A percentile compares a stretch with the other conserved stretches of the same genome.
These are phyloP conservation scores for Sinella curviseta DNA, from an alignment of 1,140 invertebrate species.

Conservation along the genomic window DNA sequence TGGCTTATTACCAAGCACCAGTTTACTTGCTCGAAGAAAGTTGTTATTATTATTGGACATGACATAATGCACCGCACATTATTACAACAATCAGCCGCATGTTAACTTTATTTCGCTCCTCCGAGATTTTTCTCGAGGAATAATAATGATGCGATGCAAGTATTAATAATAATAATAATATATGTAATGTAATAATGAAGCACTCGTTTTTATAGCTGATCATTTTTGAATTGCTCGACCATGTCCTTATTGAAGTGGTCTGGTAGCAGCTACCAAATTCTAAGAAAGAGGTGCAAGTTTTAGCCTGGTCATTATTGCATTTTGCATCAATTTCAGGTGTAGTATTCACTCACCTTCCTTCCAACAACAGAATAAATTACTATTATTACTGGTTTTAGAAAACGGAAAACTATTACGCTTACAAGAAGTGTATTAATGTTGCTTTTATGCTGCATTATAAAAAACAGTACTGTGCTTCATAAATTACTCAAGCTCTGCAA, in stretches of 20 bases:
- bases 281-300: neutral
- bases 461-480: no score
- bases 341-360: neutral
- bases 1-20: neutral
- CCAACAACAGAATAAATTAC: no score
- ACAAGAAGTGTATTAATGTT: no score
- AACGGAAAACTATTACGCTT: no score
- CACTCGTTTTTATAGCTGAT: neutral
- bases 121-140: neutral
- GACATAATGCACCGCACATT: constrained; percentile 19
- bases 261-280: neutral
- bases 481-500: no score
- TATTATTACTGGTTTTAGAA: no score
- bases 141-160: no score
- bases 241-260: neutral
- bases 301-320: neutral
- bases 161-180: no score
- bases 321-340: neutral
- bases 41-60: constrained; percentile 14
- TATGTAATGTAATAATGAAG: neutral
- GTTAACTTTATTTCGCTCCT: neutral
- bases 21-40: constrained; percentile 6
- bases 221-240: neutral
- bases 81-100: neutral
- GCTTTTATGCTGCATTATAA: no score